Percentiles rank a stretch among this genome's conserved stretches.
These are phyloP conservation scores for Epistrophe grossulariae DNA, from an alignment of 2,888 invertebrate genomes.

Conservation along the genomic window DNA sequence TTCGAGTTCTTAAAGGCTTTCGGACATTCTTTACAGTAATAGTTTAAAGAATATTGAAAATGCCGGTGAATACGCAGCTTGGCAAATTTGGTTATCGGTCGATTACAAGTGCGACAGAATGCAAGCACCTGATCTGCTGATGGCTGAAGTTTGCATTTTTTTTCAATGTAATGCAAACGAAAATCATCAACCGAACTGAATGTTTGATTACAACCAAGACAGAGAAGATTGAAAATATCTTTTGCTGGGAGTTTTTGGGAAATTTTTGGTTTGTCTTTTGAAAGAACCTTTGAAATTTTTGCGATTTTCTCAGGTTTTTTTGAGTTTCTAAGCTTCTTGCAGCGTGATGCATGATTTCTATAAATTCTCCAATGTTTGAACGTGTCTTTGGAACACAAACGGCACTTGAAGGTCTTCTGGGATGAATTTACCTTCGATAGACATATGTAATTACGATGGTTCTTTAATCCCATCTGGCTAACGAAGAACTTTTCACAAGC, in stretches of 20 bases:
- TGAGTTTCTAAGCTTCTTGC: conserved; percentile 60
- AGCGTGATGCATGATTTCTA: conserved; percentile 80
- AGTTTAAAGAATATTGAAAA: conserved; percentile 54
- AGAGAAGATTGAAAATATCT: conserved; percentile 74
- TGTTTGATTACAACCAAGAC: conserved; percentile 74
- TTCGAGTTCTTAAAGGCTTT: conserved; percentile 76
- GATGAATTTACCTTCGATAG: conserved; percentile 76
- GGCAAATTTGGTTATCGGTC: conserved; percentile 53
- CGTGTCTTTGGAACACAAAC: conserved; percentile 79
- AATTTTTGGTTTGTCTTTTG: background rate
- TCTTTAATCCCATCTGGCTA: conserved; percentile 80
- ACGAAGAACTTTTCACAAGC: conserved; percentile 80
- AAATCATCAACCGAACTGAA: conserved; percentile 74
- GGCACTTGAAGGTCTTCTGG: conserved; percentile 79
- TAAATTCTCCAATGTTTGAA: conserved; percentile 81
- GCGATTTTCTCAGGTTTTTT: conserved; percentile 26
- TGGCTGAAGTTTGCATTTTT: conserved; percentile 63
- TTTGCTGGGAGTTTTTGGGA: conserved; percentile 1
- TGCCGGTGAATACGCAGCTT: conserved; percentile 64
- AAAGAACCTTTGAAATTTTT: background rate
- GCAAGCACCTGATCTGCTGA: conserved; percentile 59
- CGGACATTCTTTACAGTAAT: conserved; percentile 72
- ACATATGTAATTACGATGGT: conserved; percentile 82
- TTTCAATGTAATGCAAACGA: conserved; percentile 62
- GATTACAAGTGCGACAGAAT: conserved; percentile 62